Conservation (phyloP, 2,888 invertebrate species). For the Empis stercorea region DNA sequence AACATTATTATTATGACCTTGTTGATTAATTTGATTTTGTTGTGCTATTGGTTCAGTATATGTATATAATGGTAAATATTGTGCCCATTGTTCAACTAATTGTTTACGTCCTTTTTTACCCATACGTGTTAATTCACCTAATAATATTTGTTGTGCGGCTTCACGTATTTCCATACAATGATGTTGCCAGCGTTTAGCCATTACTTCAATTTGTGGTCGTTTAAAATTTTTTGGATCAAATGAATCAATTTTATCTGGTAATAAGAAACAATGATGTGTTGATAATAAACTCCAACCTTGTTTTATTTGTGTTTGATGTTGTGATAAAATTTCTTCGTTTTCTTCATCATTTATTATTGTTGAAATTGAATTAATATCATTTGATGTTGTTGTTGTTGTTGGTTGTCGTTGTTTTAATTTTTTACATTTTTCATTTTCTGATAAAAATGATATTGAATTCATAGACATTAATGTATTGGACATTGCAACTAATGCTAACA, state of each 20-base stretch:
- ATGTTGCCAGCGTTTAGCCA: conserved; percentile 97
- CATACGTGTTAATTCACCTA: conserved; percentile 78
- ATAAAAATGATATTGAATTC: conserved; percentile 88
- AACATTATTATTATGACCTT: conserved; percentile 7
- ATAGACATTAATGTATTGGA: conserved; percentile 97
- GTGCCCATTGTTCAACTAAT: conserved; percentile 92
- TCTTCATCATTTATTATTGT: conserved; percentile 67
- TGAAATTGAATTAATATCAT: conserved; percentile 18
- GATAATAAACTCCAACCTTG: conserved; percentile 96
- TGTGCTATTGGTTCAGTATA: conserved; percentile 67
- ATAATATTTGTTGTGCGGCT: conserved; percentile 87
- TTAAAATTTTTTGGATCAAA: conserved; percentile 53
- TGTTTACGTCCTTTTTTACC: conserved; percentile 71
- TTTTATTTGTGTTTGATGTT: conserved; percentile 85
- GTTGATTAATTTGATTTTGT: conserved; percentile 32
- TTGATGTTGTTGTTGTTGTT: conserved; percentile 41
- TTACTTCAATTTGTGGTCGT: conserved; percentile 93
- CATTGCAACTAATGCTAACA: conserved; percentile 84
- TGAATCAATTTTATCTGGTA: conserved; percentile 82
- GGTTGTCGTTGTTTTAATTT: conserved; percentile 42
- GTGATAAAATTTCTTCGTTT: conserved; percentile 68
- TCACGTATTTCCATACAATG: conserved; percentile 95
- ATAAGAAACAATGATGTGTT: conserved; percentile 86
- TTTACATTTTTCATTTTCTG: conserved; percentile 70
- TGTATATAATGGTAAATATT: conserved; percentile 80